Conservation (phyloP, 2,797 vertebrate species). For the Danionella dracula region DNA sequence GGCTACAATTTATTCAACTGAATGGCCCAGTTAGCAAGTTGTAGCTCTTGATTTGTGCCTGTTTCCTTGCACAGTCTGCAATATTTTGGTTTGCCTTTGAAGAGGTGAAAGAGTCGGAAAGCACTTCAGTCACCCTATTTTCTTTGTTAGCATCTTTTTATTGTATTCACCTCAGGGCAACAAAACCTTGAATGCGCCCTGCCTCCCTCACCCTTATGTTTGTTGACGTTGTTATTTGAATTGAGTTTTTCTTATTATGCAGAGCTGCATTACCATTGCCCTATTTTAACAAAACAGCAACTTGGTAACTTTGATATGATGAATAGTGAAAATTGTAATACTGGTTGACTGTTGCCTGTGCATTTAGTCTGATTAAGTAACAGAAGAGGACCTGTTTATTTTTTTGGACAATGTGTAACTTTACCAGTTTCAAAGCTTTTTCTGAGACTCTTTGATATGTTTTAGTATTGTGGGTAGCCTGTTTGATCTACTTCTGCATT, state of each 20-base stretch:
- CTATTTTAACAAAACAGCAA: background rate
- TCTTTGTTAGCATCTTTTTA: constrained; percentile 2
- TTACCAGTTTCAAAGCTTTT: no score
- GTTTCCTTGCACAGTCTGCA: background rate
- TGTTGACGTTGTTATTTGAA: background rate
- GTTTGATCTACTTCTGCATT: no score
- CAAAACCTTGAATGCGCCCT: background rate
- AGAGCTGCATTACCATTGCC: background rate
- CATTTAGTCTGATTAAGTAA: constrained; percentile 23
- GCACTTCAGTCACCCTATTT: background rate
- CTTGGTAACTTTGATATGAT: background rate
- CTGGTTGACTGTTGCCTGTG: background rate
- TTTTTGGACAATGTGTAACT: no score
- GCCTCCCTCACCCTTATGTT: background rate
- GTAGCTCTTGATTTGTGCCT: background rate
- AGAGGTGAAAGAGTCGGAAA: background rate
- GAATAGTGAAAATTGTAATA: constrained; percentile 33
- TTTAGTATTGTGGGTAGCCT: no score
- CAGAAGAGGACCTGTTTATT: constrained; percentile 11
- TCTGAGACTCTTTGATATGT: no score
- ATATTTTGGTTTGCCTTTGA: constrained; percentile 7
- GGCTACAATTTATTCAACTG: background rate
- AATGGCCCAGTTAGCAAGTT: constrained; percentile 10
- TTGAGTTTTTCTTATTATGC: background rate
- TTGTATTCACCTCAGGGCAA: constrained; percentile 23